Evolutionary conservation across 2,888 invertebrate species (phyloP).

Genomic region (Sialis lutaria): DNA sequence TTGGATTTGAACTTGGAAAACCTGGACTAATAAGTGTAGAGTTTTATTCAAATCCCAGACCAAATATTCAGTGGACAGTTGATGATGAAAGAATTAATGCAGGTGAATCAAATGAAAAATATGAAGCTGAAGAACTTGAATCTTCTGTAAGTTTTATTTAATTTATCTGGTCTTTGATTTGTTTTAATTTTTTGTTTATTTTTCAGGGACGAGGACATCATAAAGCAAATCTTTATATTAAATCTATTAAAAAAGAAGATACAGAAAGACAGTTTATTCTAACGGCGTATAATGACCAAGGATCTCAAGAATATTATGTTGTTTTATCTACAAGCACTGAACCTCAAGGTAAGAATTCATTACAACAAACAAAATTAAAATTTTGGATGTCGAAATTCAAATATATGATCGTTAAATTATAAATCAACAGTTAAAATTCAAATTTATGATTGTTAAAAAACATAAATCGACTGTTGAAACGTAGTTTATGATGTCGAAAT

Average conservation of each 20-base stretch:
- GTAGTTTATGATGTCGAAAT: too few relatives aligned
- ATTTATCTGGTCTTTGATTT: neutral
- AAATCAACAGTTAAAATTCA: too few relatives aligned
- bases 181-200: neutral
- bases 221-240: slow-evolving; percentile 46
- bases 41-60: slow-evolving; percentile 52
- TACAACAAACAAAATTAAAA: too few relatives aligned
- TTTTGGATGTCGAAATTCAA: too few relatives aligned
- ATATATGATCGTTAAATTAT: too few relatives aligned
- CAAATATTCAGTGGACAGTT: slow-evolving; percentile 49
- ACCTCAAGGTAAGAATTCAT: slow-evolving; percentile 30
- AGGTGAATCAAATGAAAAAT: slow-evolving; percentile 31
- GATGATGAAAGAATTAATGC: slow-evolving; percentile 35
- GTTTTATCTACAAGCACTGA: slow-evolving; percentile 48
- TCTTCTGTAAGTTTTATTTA: slow-evolving; percentile 24
- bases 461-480: too few relatives aligned
- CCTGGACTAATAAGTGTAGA: slow-evolving; percentile 58
- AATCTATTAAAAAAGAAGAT: slow-evolving; percentile 52
- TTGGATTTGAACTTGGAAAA: slow-evolving; percentile 54
- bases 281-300: slow-evolving; percentile 49
- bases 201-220: slow-evolving; percentile 47
- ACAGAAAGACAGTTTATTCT: slow-evolving; percentile 54
- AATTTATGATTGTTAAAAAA: too few relatives aligned
- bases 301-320: slow-evolving; percentile 42
- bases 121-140: slow-evolving; percentile 28